Base-by-base conservation (phyloP, 2,113 vertebrate genomes). In the Pomatostomus ruficeps region DNA sequence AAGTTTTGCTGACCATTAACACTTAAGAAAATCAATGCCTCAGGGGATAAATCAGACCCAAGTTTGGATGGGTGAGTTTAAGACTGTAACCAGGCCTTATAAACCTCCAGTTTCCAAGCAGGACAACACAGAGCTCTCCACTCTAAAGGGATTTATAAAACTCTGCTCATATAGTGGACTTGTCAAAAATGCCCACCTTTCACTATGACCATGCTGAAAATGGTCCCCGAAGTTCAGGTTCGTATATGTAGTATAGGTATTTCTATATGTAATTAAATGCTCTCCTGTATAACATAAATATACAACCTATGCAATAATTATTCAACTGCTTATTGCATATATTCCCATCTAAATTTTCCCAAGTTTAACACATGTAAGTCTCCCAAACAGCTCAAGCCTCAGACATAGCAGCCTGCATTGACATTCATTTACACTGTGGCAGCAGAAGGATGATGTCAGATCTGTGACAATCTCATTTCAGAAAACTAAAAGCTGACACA, bases 231-330 rank as follows among this genome's bases (percentile, higher is more conserved):
- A 43, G 29, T 25, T 78, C 11, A 40, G 23, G 26, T 24, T 82
- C 45, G 28, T 13, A 5, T 6, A 7, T 3, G 35, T 3, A 85
- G 20, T 5, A 76, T 0, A 43, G 45, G 14, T 54, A 26, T 49
- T 59, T 77, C 46, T 57, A 33, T 5, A 66, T 2, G 19, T 17
- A 79, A 79, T 16, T n/a, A 85, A 45, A 48, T 21, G 6, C 5
- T 84, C 15, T 61, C 20, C 42, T 86, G 29, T 21, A 38, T 17
- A 55, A 73, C 21, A 31, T 3, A 35, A 13, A 80, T 8, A 57
- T 2, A 40, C 17, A 59, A 58, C 3, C 26, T 25, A 28, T 20
- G 38, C 33, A 84, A 16, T 15, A 67, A 80, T 42, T 61, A 57
- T 11, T 75, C 15, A 62, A 25, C 15, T 68, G 19, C 15, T 59